These are phyloP conservation scores for Drosophila nr. perissopoda DNA, from an alignment of 2,888 invertebrate genomes.

Conservation along the genomic window DNA sequence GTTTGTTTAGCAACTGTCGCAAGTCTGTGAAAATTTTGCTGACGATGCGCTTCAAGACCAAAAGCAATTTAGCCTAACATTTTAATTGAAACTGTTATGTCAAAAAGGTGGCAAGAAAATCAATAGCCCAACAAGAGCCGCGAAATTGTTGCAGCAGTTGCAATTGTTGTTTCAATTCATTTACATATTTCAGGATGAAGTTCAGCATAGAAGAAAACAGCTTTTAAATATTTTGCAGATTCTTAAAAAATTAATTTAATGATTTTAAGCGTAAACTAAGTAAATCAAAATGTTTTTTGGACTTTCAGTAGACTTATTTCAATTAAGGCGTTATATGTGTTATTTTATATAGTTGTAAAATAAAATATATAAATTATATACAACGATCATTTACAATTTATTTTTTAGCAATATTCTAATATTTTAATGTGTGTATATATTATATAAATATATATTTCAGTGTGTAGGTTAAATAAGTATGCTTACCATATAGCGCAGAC, in stretches of 20 bases:
- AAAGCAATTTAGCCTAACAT: constrained; percentile 47
- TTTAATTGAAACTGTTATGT: constrained; percentile 72
- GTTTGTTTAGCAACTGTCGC: constrained; percentile 62
- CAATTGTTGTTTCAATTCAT: constrained; percentile 9
- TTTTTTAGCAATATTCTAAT: accelerated
- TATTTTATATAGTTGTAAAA: neutral
- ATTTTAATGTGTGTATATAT: neutral
- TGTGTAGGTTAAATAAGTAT: neutral
- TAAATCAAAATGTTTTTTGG: neutral
- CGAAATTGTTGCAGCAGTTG: constrained; percentile 11
- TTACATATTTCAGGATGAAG: too few relatives aligned
- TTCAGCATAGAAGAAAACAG: neutral
- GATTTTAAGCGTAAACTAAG: neutral
- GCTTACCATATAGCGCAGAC: constrained; percentile 43
- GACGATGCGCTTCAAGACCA: constrained; percentile 43
- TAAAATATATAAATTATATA: neutral
- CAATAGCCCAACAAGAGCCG: constrained; percentile 23
- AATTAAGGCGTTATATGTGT: neutral
- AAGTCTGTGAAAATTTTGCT: constrained; percentile 41
- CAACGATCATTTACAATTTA: neutral
- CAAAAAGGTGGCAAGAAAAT: constrained; percentile 37
- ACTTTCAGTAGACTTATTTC: neutral
- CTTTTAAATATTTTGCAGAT: neutral
- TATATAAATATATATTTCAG: neutral
- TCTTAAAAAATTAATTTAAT: neutral